These are phyloP conservation scores for Cotesia chilonis DNA, from an alignment of 1,140 invertebrate species.

Conservation along the genomic window DNA sequence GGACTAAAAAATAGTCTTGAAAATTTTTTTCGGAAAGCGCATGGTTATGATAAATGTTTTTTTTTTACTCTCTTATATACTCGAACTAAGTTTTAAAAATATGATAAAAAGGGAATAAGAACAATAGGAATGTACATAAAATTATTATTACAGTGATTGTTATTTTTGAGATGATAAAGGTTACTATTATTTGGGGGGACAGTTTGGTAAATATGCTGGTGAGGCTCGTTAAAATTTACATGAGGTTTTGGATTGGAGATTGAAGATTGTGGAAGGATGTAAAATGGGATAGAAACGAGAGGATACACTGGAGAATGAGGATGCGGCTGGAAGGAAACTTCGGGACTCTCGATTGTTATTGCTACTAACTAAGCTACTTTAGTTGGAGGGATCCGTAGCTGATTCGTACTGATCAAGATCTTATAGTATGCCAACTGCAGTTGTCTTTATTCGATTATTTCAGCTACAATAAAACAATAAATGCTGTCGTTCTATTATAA, in stretches of 20 bases:
- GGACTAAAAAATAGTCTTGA: no score
- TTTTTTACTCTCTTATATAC: no score
- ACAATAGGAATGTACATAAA: neutral
- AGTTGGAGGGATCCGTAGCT: conserved; percentile 16
- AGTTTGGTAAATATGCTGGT: no score
- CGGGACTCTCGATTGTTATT: neutral
- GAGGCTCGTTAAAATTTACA: no score
- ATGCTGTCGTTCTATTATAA: neutral
- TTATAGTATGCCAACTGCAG: conserved; percentile 9
- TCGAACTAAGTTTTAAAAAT: no score
- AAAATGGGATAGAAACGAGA: neutral
- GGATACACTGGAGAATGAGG: neutral
- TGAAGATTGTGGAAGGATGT: no score
- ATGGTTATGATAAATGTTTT: no score
- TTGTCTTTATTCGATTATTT: conserved; percentile 18
- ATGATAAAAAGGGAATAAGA: no score
- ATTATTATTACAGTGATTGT: conserved; percentile 3
- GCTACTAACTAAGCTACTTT: conserved; percentile 19
- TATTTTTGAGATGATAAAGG: conserved; percentile 14
- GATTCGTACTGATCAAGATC: conserved; percentile 22
- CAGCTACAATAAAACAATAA: neutral
- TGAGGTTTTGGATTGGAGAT: no score
- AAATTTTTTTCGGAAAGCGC: no score
- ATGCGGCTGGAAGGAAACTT: neutral
- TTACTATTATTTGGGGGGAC: neutral